These are phyloP conservation scores for Meles meles DNA, from an alignment of 2,113 vertebrate species.

Conservation along the genomic window DNA sequence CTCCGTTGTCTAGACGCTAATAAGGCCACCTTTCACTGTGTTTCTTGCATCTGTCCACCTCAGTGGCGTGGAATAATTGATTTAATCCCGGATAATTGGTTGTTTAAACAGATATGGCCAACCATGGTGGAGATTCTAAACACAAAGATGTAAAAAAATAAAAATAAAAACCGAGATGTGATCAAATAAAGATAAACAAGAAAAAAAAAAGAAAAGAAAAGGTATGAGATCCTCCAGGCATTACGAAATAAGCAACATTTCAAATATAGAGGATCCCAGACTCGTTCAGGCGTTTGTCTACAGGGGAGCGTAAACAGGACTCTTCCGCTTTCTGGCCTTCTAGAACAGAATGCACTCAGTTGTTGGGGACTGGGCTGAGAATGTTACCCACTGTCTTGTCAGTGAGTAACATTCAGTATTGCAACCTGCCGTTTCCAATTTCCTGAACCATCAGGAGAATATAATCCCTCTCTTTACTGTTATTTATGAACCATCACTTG, in stretches of 20 bases:
- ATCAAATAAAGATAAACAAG: not conserved
- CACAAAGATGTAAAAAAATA: not conserved
- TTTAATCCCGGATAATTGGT: not conserved
- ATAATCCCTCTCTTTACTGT: not conserved
- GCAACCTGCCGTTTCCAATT: not conserved
- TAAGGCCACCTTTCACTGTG: not conserved
- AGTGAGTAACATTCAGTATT: accelerated
- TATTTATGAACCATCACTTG: not conserved
- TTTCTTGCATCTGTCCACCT: not conserved
- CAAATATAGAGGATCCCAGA: accelerated
- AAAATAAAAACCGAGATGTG: not conserved
- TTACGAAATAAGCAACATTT: accelerated
- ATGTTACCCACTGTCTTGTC: not conserved
- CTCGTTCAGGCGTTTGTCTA: accelerated
- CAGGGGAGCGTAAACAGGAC: accelerated
- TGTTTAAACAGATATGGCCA: not conserved
- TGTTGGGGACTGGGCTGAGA: accelerated
- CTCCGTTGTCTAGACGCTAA: not conserved
- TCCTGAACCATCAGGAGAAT: not conserved
- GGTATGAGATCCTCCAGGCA: accelerated
- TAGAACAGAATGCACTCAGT: accelerated
- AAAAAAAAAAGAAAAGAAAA: not conserved
- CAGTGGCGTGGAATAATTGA: not conserved
- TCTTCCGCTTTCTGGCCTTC: not conserved
- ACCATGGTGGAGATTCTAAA: not conserved